Percentiles rank a stretch among this genome's conserved stretches.
phyloP scores from a whole-genome alignment of 2,113 vertebrate genomes.

The Argyrosomus japonicus region DNA sequence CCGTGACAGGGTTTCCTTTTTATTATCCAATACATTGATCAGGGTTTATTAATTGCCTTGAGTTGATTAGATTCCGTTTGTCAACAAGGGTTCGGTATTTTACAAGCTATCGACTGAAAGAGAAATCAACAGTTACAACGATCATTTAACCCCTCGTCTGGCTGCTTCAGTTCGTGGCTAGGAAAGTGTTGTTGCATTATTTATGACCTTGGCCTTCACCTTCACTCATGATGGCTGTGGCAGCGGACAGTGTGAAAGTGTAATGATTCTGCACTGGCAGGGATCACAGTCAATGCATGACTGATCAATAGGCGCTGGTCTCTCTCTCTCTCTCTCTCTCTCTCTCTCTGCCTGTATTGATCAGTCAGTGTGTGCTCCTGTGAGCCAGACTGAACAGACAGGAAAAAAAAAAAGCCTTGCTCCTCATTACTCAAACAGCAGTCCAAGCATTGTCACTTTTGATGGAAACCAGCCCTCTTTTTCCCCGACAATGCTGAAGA shows the following conservation, averaged over 20 bases:
- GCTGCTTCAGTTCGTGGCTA: conserved; percentile 11
- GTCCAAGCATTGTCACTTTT: conserved; percentile 37
- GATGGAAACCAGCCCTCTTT: conserved; percentile 57
- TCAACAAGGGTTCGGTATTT: not conserved
- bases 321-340: conserved; percentile 45
- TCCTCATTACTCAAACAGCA: conserved; percentile 59
- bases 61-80: conserved; percentile 4
- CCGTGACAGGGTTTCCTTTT: not conserved
- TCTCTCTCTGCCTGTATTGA: conserved; percentile 65
- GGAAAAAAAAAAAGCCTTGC: not conserved
- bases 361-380: conserved; percentile 51
- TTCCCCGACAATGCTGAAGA: conserved; percentile 38
- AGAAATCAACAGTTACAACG: not conserved
- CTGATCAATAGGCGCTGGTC: conserved; percentile 64
- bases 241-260: conserved; percentile 44
- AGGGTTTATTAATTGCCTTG: not conserved
- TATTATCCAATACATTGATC: not conserved
- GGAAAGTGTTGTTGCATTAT: conserved; percentile 34
- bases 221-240: conserved; percentile 55
- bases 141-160: conserved; percentile 39
- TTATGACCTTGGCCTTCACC: conserved; percentile 74
- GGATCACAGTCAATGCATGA: conserved; percentile 59
- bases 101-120: not conserved
- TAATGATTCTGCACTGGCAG: conserved; percentile 66
- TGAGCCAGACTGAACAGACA: conserved; percentile 43